Evolutionary conservation across 2,888 invertebrate genomes (phyloP), one percentile per base, ranked within the genome.

Genomic region (Anaspis maculata): DNA sequence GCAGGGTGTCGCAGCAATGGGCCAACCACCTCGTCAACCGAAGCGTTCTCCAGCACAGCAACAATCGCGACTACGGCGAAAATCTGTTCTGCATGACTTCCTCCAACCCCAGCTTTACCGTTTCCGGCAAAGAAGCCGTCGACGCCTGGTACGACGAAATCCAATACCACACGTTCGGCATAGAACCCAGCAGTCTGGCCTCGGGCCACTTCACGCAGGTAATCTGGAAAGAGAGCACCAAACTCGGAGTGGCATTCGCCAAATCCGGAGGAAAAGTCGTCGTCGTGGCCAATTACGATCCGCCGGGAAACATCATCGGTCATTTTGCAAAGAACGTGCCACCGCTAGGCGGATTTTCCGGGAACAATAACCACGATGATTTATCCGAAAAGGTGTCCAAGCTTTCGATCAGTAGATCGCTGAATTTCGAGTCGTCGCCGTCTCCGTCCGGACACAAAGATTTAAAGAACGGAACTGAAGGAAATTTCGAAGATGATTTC

Each of bases 221-320:
- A 1, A 72, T 89, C n/a, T 89, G 89, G 88, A 83, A 78, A 57
- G 74, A 70, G 16, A 79, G 79, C 3, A 74, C 67, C 45, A 79
- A 84, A 54, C 62, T 88, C 39, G 89, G 88, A 1, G 74, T 88
- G 2, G 87, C 82, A 1, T 77, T 75, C 53, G 83, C 85, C 3
- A 79, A 69, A 46, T 37, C 42, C 2, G 54, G 79, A 26, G 88
- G 84, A 15, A 81, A 77, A 61, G 71, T 80, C 39, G 83, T 81
- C 53, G 89, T 94, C 0, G 94, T 95, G 1, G 88, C 85, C 15
- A 85, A 90, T 61, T 95, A 95, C 59, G 76, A 74, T 56, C 94
- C 95, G 0, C 80, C 92, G 0, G 94, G 92, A 3, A 95, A 95
- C 62, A 74, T 82, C 39, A 69, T 79, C 25, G 84, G 83, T 1